Percentiles rank a stretch among this genome's conserved stretches.
phyloP scores from a whole-genome alignment of 2,113 vertebrate species.

The Heptranchias perlo region DNA sequence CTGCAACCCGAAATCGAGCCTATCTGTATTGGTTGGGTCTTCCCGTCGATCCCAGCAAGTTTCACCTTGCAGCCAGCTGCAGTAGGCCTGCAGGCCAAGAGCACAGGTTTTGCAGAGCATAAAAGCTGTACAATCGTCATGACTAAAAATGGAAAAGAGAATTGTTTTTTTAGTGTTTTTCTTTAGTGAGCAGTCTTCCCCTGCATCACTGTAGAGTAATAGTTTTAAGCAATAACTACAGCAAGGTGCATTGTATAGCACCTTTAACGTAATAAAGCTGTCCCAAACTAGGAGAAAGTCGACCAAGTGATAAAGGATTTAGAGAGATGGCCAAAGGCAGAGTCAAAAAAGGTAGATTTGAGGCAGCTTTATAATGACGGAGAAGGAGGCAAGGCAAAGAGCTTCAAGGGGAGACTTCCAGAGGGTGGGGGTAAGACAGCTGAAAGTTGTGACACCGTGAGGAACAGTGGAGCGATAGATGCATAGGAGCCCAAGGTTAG shows the following conservation, averaged over 20 bases:
- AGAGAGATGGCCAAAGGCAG: neutral
- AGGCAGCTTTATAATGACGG: neutral
- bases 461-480: neutral
- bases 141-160: neutral
- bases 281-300: neutral
- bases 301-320: neutral
- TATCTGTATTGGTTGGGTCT: neutral
- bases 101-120: neutral
- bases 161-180: too few species aligned
- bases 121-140: neutral
- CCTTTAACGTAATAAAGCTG: neutral
- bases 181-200: neutral
- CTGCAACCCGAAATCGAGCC: neutral
- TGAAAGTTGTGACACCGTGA: too few species aligned
- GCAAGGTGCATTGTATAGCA: neutral
- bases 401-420: too few species aligned
- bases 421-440: too few species aligned
- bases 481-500: neutral
- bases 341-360: neutral
- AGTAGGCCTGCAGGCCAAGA: neutral
- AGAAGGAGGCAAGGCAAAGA: too few species aligned
- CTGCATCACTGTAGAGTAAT: neutral
- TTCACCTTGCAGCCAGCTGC: neutral
- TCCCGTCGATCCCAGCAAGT: neutral
- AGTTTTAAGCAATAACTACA: neutral